These are phyloP conservation scores for Cydia splendana DNA, from an alignment of 1,140 invertebrate species.

Conservation along the genomic window DNA sequence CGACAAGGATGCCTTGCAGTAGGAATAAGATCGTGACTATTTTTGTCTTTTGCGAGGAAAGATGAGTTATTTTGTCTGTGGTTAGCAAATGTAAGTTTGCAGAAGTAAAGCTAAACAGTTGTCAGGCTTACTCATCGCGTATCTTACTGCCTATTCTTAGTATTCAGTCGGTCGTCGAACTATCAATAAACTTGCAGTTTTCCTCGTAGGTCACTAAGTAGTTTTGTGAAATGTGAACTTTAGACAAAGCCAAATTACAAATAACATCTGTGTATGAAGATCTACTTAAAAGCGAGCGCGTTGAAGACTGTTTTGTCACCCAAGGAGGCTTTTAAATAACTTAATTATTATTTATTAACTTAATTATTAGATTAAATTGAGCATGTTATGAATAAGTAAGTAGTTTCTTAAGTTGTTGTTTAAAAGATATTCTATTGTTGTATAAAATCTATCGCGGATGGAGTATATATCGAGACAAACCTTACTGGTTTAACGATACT, in stretches of 20 bases:
- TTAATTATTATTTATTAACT: no score
- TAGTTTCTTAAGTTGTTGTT: no score
- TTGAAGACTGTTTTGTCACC: no score
- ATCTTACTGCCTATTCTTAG: slow-evolving; percentile 23
- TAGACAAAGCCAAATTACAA: not conserved
- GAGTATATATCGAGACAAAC: no score
- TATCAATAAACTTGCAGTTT: slow-evolving; percentile 24
- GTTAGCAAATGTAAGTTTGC: slow-evolving; percentile 17
- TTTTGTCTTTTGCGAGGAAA: slow-evolving; percentile 1
- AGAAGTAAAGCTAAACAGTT: slow-evolving; percentile 15
- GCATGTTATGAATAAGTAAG: no score
- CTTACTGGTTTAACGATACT: no score
- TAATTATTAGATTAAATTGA: no score
- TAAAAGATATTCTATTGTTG: no score
- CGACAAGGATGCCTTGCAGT: not conserved
- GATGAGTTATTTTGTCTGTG: not conserved
- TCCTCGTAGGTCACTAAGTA: slow-evolving; percentile 19
- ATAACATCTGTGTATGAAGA: not conserved
- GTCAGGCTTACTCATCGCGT: slow-evolving; percentile 31
- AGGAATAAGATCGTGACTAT: not conserved
- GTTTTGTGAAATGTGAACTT: not conserved
- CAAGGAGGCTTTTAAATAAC: no score
- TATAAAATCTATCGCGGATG: no score
- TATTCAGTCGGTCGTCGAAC: slow-evolving; percentile 26
- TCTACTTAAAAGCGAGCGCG: not conserved